Base-by-base conservation (phyloP, 2,888 invertebrate species). In the Apodemia mormo region DNA sequence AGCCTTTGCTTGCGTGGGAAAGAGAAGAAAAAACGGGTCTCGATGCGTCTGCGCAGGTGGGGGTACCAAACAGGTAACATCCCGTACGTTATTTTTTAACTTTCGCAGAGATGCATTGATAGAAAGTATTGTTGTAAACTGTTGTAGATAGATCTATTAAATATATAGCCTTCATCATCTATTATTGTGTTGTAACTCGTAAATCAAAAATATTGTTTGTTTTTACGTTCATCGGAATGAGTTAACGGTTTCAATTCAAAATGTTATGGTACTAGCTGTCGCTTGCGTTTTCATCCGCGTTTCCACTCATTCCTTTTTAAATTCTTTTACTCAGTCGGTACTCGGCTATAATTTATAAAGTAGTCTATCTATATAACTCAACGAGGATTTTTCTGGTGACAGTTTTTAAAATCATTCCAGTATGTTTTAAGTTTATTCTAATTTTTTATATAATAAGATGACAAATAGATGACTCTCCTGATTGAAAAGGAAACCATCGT, bases 41-140 rank as follows among this genome's bases (percentile, higher is more conserved):
- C 68, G 71, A 65, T 76, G 77, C 80, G 77, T 77, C 68, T 72
- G 76, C 75, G 79, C 82, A 83, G 82, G 81, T 82, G 81, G 79
- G 75, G 76, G 68, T 37, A 64, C 37, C 61, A 37, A 68, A 75
- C 78, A 79, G 79, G 79, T 78, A 78, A 74, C 74, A 73, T 74
- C 78, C 77, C 67, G 71, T 66, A 65, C 70, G 65, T 68, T 64
- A 67, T 72, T 72, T 74, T 74, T 74, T 71, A 58, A 72, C 69
- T 72, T 69, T 71, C 72, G 74, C 65, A 71, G 72, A 74, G 61
- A 37, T 64, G 61, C 61, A 64, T 64, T 64, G 30, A 66, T 49
- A 66, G 54, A 37, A 49, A 61, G 58, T 58, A 58, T 66, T 54
- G 54, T 69, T 56, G 30, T 56, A 4, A 3, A n/a, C n/a, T n/a